A percentile compares a stretch with the other conserved stretches of the same genome.
Conservation (phyloP, 2,797 vertebrate genomes). For the Protonibea diacanthus region DNA sequence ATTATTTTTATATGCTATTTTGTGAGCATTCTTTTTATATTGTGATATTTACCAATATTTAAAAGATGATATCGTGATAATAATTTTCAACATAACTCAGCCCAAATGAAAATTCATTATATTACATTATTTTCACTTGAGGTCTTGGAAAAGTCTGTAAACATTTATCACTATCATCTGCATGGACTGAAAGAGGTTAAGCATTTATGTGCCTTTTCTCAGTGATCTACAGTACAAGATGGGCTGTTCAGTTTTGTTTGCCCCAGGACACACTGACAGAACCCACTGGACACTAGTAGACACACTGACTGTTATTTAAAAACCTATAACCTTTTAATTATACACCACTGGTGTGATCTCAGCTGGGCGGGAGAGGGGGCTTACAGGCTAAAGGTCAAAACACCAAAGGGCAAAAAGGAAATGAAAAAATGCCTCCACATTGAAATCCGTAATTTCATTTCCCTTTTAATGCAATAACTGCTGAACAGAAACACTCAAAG, state of each 20-base stretch:
- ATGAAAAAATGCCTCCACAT: slow-evolving; percentile 7
- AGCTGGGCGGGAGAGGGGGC: neutral
- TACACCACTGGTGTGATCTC: slow-evolving; percentile 2
- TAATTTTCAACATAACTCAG: neutral
- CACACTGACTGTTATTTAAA: neutral
- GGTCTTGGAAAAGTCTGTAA: too few species aligned
- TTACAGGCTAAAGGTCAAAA: slow-evolving; percentile 16
- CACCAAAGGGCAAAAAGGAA: slow-evolving; percentile 4
- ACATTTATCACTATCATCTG: too few species aligned
- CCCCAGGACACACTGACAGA: neutral
- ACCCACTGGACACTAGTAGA: neutral
- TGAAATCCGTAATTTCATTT: slow-evolving; percentile 16
- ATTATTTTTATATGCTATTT: too few species aligned
- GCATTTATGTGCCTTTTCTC: neutral
- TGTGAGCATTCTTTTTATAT: too few species aligned
- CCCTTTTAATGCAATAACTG: neutral
- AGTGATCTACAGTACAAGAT: neutral
- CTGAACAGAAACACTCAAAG: neutral
- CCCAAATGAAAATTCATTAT: neutral
- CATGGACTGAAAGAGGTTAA: too few species aligned
- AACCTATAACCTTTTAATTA: slow-evolving; percentile 28
- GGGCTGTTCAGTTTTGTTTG: neutral
- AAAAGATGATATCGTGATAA: neutral
- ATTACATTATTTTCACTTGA: too few species aligned
- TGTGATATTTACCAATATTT: too few species aligned